These are phyloP conservation scores for Leucoraja ocellata DNA, from an alignment of 2,797 vertebrate species.

Conservation along the genomic window DNA sequence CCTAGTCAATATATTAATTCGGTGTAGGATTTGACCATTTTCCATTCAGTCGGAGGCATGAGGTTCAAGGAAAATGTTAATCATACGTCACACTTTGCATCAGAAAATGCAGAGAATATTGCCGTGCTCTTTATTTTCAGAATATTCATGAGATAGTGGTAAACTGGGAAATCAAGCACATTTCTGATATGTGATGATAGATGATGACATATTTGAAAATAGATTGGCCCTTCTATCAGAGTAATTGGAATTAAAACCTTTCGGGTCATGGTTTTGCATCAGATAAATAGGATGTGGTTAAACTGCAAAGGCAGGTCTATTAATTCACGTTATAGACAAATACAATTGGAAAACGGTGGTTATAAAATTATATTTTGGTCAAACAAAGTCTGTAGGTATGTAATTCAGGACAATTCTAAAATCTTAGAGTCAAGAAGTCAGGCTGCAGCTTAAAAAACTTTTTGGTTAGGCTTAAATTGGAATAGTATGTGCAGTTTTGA, in stretches of 20 bases:
- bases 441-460: too few relatives aligned
- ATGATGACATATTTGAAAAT: slow-evolving; percentile 11
- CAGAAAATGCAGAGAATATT: neutral
- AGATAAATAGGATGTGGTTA: neutral
- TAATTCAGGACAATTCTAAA: too few relatives aligned
- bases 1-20: slow-evolving; percentile 19
- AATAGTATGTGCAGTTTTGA: too few relatives aligned
- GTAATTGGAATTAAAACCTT: neutral
- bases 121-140: neutral
- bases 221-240: neutral
- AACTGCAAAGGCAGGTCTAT: neutral
- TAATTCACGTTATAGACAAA: neutral
- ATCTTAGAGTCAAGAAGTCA: too few relatives aligned
- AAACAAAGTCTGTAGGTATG: neutral
- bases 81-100: neutral
- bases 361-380: neutral
- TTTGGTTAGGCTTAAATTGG: too few relatives aligned
- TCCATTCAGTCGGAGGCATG: too few relatives aligned
- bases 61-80: neutral
- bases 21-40: neutral
- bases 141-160: neutral
- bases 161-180: neutral
- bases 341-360: neutral
- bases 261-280: neutral
- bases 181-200: neutral